phyloP scores from a whole-genome alignment of 2,797 vertebrate species.

The Philypnodon macrostomus region DNA sequence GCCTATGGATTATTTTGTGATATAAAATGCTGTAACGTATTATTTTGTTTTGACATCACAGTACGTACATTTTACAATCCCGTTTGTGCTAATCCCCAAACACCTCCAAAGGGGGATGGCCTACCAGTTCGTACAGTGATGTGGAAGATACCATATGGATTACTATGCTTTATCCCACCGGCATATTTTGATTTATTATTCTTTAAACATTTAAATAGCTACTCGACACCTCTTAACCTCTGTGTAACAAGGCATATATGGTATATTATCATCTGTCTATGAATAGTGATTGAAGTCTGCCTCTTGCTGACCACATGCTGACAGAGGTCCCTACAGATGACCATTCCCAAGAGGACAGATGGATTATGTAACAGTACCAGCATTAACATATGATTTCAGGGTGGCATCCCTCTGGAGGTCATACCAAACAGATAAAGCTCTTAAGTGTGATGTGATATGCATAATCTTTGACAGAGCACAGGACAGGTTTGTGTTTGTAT shows the following conservation, averaged over 20 bases:
- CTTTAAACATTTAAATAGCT: too few relatives aligned
- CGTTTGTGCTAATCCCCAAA: conserved; percentile 17
- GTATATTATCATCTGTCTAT: too few relatives aligned
- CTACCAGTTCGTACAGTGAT: conserved; percentile 44
- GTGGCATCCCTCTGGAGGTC: conserved; percentile 25
- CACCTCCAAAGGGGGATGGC: conserved; percentile 34
- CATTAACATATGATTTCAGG: conserved; percentile 34
- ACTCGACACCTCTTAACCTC: too few relatives aligned
- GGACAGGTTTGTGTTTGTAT: too few relatives aligned
- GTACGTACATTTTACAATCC: conserved; percentile 8
- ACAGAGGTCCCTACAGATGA: conserved; percentile 29
- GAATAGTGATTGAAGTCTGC: conserved; percentile 23
- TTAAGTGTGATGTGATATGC: conserved; percentile 40
- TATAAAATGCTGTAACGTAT: too few relatives aligned
- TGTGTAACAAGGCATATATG: conserved; percentile 5
- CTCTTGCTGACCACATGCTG: conserved; percentile 38
- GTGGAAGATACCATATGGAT: conserved; percentile 60
- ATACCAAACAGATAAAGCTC: conserved; percentile 26
- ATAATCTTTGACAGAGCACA: too few relatives aligned
- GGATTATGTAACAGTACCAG: conserved; percentile 49
- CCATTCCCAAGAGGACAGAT: conserved; percentile 35
- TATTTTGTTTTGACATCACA: conserved; percentile 1
- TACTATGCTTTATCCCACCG: conserved; percentile 19
- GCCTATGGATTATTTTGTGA: too few relatives aligned
- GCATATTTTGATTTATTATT: too few relatives aligned